Evolutionary conservation across 2,113 vertebrate species (phyloP), one percentile per base, ranked within the genome.

Genomic region (Scalopus aquaticus): DNA sequence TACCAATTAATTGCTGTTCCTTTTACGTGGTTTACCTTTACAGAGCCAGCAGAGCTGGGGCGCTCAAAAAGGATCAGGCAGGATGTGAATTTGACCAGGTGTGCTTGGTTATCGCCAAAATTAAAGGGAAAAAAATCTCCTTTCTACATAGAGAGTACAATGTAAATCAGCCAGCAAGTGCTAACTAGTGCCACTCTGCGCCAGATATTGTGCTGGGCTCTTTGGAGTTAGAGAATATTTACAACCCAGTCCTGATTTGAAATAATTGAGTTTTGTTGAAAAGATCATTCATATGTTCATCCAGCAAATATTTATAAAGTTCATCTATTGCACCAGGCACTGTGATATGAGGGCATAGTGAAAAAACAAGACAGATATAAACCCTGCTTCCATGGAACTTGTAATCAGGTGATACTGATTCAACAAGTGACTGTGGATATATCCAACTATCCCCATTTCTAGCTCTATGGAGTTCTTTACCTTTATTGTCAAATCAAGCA

Each of bases 41-140:
- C 20, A 81, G 51, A 35, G 30, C 15, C 16, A 42, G 37, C 17
- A 77, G 51, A 69, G 32, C 6, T 35, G 17, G 37, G 17, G 51
- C 77, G 11, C 4, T 12, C 9, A 30, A n/a, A 65, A n/a, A 72
- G 69, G 72, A 94, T 92, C 87, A 76, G 10, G 22, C 56, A 70
- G 81, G 44, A 58, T 80, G 85, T 77, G 65, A 93, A 67, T 72
- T n/a, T 77, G 49, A 65, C 58, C 95, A 95, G 86, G 51, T 95
- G 86, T 77, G 5, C 17, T 28, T 60, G 37, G 10, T 76, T 92
- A 51, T 90, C 80, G 70, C 19, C 6, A 70, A 58, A 30, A 28
- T 67, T 69, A 51, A 84, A 89, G 56, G 56, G 22, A 35, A 39
- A 37, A 64, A 35, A n/a, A 64, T 26, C 26, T 77, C 37, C 69